Conservation (phyloP, 1,140 invertebrate species). For the Cydia amplana region DNA sequence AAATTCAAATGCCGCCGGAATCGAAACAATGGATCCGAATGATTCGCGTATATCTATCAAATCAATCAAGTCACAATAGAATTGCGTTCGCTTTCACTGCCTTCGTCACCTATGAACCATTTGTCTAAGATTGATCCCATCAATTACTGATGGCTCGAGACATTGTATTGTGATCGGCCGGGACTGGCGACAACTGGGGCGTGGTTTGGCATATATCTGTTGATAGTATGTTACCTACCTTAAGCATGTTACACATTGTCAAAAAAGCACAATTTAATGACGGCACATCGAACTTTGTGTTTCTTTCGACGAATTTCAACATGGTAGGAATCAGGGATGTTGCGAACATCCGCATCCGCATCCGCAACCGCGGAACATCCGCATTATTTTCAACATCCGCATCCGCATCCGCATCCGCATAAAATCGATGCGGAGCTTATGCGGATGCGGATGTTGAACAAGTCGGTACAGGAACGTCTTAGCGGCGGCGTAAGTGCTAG, state of each 20-base stretch:
- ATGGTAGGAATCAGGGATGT: no score
- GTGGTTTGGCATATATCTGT: not conserved
- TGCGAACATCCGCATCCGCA: no score
- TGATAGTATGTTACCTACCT: not conserved
- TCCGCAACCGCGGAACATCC: no score
- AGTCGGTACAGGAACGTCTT: no score
- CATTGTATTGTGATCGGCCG: constrained; percentile 22
- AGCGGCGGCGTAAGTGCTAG: no score
- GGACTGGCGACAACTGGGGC: constrained; percentile 14
- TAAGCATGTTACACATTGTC: not conserved
- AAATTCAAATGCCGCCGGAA: constrained; percentile 40
- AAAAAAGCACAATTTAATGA: not conserved
- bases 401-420: no score
- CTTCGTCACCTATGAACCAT: constrained; percentile 52
- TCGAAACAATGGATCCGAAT: constrained; percentile 47
- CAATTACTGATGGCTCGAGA: constrained; percentile 36
- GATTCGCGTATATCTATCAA: constrained; percentile 47
- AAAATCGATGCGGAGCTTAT: no score
- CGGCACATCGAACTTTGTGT: not conserved
- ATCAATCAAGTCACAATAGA: constrained; percentile 61
- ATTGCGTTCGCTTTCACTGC: constrained; percentile 55
- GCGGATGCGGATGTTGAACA: no score
- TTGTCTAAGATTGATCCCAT: constrained; percentile 46
- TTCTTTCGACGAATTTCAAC: not conserved
- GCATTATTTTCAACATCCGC: no score